Evolutionary conservation across 2,888 invertebrate genomes (phyloP).

Genomic region (Didymodactylos carnosus): DNA sequence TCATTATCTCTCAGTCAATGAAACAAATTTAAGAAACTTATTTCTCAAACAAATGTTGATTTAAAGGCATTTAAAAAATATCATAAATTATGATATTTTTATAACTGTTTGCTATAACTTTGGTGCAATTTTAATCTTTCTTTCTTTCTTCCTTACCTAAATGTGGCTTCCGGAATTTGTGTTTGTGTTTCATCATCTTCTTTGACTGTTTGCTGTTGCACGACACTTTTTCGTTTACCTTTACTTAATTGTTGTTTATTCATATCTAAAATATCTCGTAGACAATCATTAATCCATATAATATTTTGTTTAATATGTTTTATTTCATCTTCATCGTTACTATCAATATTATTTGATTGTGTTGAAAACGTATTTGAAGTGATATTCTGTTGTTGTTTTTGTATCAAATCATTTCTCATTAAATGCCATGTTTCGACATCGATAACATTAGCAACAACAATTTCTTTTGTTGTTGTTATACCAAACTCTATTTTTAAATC

Average conservation of each 20-base stretch:
- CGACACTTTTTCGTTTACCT: not conserved
- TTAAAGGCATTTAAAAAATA: not conserved
- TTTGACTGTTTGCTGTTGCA: not conserved
- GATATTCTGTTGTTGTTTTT: too few relatives aligned
- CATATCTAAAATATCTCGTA: not conserved
- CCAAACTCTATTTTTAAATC: not conserved
- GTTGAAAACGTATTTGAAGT: not conserved
- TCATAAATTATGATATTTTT: too few relatives aligned
- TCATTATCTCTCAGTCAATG: too few relatives aligned
- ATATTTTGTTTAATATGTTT: not conserved
- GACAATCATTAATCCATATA: not conserved
- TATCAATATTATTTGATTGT: not conserved
- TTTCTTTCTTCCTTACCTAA: too few relatives aligned
- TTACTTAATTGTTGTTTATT: not conserved
- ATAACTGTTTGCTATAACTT: too few relatives aligned
- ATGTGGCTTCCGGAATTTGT: not conserved
- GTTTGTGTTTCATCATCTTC: not conserved
- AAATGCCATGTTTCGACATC: not conserved
- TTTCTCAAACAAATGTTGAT: not conserved
- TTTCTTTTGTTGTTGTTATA: not conserved
- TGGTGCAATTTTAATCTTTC: too few relatives aligned
- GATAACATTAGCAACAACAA: not conserved
- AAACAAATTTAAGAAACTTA: too few relatives aligned
- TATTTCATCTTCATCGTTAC: too few relatives aligned
- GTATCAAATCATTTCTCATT: too few relatives aligned